Conservation (phyloP, 2,113 vertebrate species). For the Ciconia stormi region DNA sequence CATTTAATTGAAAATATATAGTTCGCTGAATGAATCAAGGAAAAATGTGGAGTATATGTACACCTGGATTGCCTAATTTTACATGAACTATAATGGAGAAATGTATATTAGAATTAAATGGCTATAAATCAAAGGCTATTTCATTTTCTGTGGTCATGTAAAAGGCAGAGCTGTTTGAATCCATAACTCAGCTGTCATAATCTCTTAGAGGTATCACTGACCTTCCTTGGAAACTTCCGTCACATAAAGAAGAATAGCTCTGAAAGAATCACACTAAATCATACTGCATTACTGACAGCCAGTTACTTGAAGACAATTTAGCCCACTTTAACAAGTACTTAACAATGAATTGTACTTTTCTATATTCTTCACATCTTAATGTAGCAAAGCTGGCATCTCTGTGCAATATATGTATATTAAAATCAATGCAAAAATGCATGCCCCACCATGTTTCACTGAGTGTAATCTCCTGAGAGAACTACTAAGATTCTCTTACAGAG, state of each 20-base stretch:
- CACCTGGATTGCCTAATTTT: slow-evolving; percentile 43
- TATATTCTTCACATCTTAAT: slow-evolving; percentile 4
- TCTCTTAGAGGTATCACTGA: slow-evolving; percentile 67
- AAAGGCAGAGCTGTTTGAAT: slow-evolving; percentile 65
- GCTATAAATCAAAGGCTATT: slow-evolving; percentile 64
- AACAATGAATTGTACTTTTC: slow-evolving; percentile 45
- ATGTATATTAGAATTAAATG: slow-evolving; percentile 54
- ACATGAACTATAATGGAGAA: slow-evolving; percentile 54
- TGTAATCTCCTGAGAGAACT: slow-evolving; percentile 4
- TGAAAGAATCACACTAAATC: slow-evolving; percentile 54
- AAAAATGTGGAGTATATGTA: slow-evolving; percentile 25
- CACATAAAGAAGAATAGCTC: slow-evolving; percentile 52
- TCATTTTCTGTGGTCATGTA: slow-evolving; percentile 57
- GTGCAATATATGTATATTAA: not conserved
- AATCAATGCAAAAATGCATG: slow-evolving; percentile 23
- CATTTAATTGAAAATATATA: slow-evolving; percentile 52
- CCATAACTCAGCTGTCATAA: slow-evolving; percentile 68
- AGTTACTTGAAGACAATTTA: slow-evolving; percentile 54
- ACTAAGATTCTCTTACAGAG: slow-evolving; percentile 5
- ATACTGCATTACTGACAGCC: slow-evolving; percentile 5
- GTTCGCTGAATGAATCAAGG: slow-evolving; percentile 25
- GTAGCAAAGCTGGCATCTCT: not conserved
- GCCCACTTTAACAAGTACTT: slow-evolving; percentile 54
- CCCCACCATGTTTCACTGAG: not conserved
- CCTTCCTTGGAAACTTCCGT: slow-evolving; percentile 66